These are phyloP conservation scores for Dolichopus griseipennis DNA, from an alignment of 2,888 invertebrate species.

Conservation along the genomic window DNA sequence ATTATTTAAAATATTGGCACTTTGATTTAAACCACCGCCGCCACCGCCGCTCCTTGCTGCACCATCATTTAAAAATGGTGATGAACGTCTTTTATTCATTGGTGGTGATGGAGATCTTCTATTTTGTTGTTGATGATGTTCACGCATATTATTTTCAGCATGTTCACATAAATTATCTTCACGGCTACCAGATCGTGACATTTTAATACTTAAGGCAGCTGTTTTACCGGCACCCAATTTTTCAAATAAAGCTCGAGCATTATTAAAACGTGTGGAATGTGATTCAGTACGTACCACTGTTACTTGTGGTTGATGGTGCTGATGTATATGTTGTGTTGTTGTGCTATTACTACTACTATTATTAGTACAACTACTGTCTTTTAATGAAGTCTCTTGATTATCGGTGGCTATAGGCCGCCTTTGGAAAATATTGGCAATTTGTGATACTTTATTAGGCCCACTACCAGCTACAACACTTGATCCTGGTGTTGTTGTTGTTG, in stretches of 20 bases:
- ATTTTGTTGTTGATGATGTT: slow-evolving; percentile 27
- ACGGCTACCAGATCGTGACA: slow-evolving; percentile 40
- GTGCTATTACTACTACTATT: slow-evolving; percentile 38
- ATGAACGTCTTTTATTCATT: background rate
- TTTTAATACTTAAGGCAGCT: slow-evolving; percentile 33
- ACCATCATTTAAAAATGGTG: slow-evolving; percentile 13
- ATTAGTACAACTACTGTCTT: slow-evolving; percentile 40
- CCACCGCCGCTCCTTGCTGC: slow-evolving; percentile 13
- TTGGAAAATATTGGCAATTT: slow-evolving; percentile 86
- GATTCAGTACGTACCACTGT: slow-evolving; percentile 79
- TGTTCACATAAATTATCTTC: slow-evolving; percentile 43
- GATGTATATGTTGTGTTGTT: slow-evolving; percentile 29
- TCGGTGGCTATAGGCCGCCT: slow-evolving; percentile 32
- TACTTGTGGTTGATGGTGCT: slow-evolving; percentile 44
- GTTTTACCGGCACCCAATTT: slow-evolving; percentile 68
- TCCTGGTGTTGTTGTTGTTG: slow-evolving; percentile 30
- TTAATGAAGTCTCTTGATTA: slow-evolving; percentile 24
- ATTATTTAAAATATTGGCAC: slow-evolving; percentile 21
- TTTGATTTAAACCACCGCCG: slow-evolving; percentile 13
- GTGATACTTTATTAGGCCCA: slow-evolving; percentile 76
- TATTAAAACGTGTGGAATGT: slow-evolving; percentile 83
- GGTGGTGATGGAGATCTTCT: slow-evolving; percentile 23
- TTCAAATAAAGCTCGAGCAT: slow-evolving; percentile 83
- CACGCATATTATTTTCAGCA: slow-evolving; percentile 34
- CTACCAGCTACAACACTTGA: slow-evolving; percentile 44